A percentile compares a stretch with the other conserved stretches of the same genome.
phyloP scores from a whole-genome alignment of 2,888 invertebrate genomes.

The Hydrotaea cyrtoneurina region DNA sequence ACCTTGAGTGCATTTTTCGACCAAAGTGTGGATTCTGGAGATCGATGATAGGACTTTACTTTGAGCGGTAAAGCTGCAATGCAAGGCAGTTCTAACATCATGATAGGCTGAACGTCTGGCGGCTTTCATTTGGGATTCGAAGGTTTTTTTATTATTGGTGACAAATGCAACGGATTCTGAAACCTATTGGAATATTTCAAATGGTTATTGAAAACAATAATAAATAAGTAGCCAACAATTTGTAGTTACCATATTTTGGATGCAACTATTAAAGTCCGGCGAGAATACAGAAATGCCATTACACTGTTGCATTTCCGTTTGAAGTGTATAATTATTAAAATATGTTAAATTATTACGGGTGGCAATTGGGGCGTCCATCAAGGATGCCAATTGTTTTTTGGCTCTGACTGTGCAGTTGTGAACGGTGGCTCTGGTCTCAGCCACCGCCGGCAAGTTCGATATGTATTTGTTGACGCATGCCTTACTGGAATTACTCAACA shows the following conservation, averaged over 20 bases:
- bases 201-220: no score
- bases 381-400: not conserved
- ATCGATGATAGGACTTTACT: not conserved
- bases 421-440: not conserved
- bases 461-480: conserved; percentile 42
- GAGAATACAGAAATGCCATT: not conserved
- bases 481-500: conserved; percentile 50
- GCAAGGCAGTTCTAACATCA: conserved; percentile 41
- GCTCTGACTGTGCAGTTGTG: not conserved
- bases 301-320: conserved; percentile 33
- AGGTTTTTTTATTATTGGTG: conserved; percentile 37
- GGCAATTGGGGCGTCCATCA: not conserved
- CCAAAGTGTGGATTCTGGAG: not conserved
- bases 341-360: conserved; percentile 29
- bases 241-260: conserved; percentile 21
- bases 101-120: conserved; percentile 41
- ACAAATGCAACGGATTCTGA: conserved; percentile 24
- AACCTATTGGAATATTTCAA: no score
- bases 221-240: no score
- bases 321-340: conserved; percentile 29
- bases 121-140: conserved; percentile 39
- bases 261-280: conserved; percentile 39
- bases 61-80: conserved; percentile 47
- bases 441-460: not conserved
- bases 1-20: conserved; percentile 48